Percentiles rank a stretch among this genome's conserved stretches.
Evolutionary conservation across 2,113 vertebrate genomes (phyloP).

Genomic region (Amblyopsis rosae): DNA sequence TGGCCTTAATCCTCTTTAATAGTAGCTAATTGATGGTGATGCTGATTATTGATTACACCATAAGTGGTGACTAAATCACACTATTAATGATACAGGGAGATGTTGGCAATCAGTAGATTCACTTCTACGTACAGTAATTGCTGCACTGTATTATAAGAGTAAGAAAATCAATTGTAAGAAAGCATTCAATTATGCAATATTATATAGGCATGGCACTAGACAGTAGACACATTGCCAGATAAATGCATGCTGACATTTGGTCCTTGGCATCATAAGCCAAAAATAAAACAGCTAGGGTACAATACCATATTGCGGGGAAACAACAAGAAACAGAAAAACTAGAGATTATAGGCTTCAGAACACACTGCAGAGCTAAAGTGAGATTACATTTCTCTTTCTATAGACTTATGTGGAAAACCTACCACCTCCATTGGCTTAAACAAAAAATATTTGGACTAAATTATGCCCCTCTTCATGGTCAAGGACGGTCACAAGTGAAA

Average conservation of each 20-base stretch:
- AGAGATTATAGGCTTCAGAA: conserved; percentile 9
- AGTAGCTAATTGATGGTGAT: conserved; percentile 15
- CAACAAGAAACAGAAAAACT: neutral
- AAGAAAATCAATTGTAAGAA: too few species aligned
- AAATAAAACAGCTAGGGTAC: neutral
- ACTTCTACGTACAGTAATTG: neutral
- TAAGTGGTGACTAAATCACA: conserved; percentile 14
- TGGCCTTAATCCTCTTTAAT: conserved; percentile 15
- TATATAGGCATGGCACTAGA: conserved; percentile 67
- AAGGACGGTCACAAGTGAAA: conserved; percentile 53
- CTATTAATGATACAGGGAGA: conserved; percentile 13
- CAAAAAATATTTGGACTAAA: conserved; percentile 45
- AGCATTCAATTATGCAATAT: too few species aligned
- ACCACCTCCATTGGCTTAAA: conserved; percentile 16
- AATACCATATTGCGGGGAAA: neutral
- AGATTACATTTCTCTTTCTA: conserved; percentile 1
- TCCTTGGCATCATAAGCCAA: neutral
- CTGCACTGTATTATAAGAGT: too few species aligned
- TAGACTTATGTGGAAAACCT: conserved; percentile 4
- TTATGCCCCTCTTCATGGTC: conserved; percentile 40
- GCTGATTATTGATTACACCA: conserved; percentile 20
- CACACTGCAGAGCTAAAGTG: neutral
- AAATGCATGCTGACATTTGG: conserved; percentile 36
- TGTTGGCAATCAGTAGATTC: conserved; percentile 15
- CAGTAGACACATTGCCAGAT: conserved; percentile 64